Evolutionary conservation across 2,113 vertebrate species (phyloP), one percentile per base, ranked within the genome.

Genomic region (Forbesichthys papilliferus): DNA sequence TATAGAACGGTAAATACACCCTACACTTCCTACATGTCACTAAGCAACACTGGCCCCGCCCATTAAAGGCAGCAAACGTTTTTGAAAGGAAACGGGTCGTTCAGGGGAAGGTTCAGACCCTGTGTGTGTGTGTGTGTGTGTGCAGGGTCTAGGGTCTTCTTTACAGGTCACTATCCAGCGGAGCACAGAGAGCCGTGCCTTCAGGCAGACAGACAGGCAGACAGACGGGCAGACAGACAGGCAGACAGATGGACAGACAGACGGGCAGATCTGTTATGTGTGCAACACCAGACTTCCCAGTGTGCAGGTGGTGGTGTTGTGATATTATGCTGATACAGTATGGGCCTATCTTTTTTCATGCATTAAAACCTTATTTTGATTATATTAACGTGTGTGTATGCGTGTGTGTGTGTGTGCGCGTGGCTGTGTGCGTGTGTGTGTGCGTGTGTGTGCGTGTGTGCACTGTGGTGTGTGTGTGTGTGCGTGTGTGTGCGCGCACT

Each of bases 161-260:
- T 92, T 99, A 79, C 97, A 97, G 89, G 98, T 99, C 68, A 99
- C 96, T 59, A 99, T 99, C 77, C 96, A 97, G 90, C 95, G 91
- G 79, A 94, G 95, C 89, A 96, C 93, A 0, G 93, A 96, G 80
- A 96, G 95, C 86, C 90, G 98, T 64, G 96, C 94, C 60, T 96
- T 99, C 34, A 94, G 93, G 48, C 78, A 66, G 52, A 62, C 59
- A 3, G 89, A 96, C 93, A 0, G 87, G 86, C 0, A 79, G 78
- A 34, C 86, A 80, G 86, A 90, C 90, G 33, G 80, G 72, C 76
- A 83, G 84, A 64, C 86, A 71, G 47, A 63, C 49, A 2, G 69
- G 58, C 59, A 66, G 36, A 42, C 36, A 42, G 36, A 42, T 7
- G 36, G 36, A 1, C 36, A 42, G 36, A 42, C 36, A 42, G 36